phyloP scores from a whole-genome alignment of 2,113 vertebrate species.

The Dunckerocampus dactyliophorus region DNA sequence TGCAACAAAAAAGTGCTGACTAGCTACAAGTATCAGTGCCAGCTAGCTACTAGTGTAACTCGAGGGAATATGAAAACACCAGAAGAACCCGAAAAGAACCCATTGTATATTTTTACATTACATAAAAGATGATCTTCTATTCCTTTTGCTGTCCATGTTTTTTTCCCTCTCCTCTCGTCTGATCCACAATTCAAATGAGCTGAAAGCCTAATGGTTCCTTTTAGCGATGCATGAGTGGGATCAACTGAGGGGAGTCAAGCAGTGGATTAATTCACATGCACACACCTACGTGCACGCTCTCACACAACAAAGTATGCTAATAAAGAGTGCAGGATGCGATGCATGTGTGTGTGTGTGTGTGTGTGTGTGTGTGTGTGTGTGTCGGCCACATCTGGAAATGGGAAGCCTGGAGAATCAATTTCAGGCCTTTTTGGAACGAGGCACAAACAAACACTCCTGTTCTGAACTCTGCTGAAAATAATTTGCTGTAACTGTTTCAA shows the following conservation, averaged over 20 bases:
- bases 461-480: conserved; percentile 33
- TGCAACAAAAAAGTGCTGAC: no score
- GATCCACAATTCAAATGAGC: conserved; percentile 58
- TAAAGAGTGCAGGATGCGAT: conserved; percentile 28
- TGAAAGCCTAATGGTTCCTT: conserved; percentile 47
- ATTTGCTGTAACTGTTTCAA: conserved; percentile 32
- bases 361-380: conserved; percentile 27
- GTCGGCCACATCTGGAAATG: conserved; percentile 65
- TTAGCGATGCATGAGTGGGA: conserved; percentile 55
- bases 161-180: conserved; percentile 21
- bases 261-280: conserved; percentile 46
- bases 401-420: conserved; percentile 56
- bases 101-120: conserved; percentile 2
- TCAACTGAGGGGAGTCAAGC: conserved; percentile 56
- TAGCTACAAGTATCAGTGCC: no score
- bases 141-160: conserved; percentile 6
- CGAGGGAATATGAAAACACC: background rate
- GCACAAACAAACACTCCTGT: conserved; percentile 9
- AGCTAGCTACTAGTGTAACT: no score
- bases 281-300: conserved; percentile 1
- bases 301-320: conserved; percentile 28
- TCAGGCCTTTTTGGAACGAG: conserved; percentile 38
- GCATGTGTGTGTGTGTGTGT: background rate
- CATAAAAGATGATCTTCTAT: conserved; percentile 2
- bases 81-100: background rate